Evolutionary conservation across 2,888 invertebrate genomes (phyloP).

Genomic region (Drosophila planitibia): DNA sequence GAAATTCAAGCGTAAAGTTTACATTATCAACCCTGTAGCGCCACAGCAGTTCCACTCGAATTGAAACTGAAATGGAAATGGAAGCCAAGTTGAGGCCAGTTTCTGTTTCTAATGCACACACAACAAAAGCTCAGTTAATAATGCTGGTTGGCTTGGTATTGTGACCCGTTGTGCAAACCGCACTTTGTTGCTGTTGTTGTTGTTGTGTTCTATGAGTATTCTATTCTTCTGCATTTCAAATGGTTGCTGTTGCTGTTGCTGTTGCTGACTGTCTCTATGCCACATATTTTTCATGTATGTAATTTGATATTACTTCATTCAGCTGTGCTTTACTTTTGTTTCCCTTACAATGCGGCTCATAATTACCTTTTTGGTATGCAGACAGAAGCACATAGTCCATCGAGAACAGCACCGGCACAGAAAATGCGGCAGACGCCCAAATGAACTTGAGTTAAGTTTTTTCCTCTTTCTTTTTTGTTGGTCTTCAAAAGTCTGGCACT

Average conservation of each 20-base stretch:
- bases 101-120: slow-evolving; percentile 44
- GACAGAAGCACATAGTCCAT: slow-evolving; percentile 67
- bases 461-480: slow-evolving; percentile 20
- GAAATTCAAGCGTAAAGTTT: neutral
- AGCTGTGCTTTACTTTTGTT: slow-evolving; percentile 76
- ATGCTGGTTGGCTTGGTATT: slow-evolving; percentile 30
- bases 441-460: slow-evolving; percentile 62
- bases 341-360: slow-evolving; percentile 72
- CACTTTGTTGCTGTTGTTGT: slow-evolving; percentile 5
- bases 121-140: slow-evolving; percentile 54
- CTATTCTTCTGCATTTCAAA: slow-evolving; percentile 28
- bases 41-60: slow-evolving; percentile 32
- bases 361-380: slow-evolving; percentile 81
- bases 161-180: slow-evolving; percentile 49
- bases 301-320: slow-evolving; percentile 69
- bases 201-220: slow-evolving; percentile 23
- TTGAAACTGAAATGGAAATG: slow-evolving; percentile 54
- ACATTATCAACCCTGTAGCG: slow-evolving; percentile 39
- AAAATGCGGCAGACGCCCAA: slow-evolving; percentile 54
- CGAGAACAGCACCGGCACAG: neutral
- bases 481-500: slow-evolving; percentile 10
- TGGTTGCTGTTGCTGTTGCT: slow-evolving; percentile 4
- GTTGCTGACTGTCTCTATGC: slow-evolving; percentile 49
- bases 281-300: slow-evolving; percentile 68
- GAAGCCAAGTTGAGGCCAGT: slow-evolving; percentile 40